These are phyloP conservation scores for Cheilosia scutellata DNA, from an alignment of 2,888 invertebrate genomes.

Conservation along the genomic window DNA sequence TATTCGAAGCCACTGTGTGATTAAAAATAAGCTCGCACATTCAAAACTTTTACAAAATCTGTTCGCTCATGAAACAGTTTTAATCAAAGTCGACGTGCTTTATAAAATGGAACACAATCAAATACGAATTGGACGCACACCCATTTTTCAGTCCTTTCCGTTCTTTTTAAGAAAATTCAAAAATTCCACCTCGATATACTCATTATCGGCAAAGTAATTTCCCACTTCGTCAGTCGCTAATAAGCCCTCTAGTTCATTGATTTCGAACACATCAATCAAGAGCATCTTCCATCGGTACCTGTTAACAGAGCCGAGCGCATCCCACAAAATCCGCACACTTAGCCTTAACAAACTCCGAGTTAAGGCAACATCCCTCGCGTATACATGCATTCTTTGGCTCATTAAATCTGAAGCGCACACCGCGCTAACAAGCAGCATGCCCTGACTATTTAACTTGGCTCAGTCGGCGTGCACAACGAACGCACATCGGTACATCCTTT, in stretches of 20 bases:
- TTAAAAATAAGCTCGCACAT: too few species aligned
- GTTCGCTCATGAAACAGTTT: too few species aligned
- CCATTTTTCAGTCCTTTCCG: background rate
- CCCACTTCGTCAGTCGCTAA: slow-evolving; percentile 49
- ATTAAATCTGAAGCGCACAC: slow-evolving; percentile 60
- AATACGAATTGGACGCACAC: background rate
- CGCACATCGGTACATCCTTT: slow-evolving; percentile 45
- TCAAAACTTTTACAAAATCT: too few species aligned
- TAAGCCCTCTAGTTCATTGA: slow-evolving; percentile 50
- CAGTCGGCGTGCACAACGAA: background rate
- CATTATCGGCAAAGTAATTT: slow-evolving; percentile 61
- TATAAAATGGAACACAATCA: too few species aligned
- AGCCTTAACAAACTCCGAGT: slow-evolving; percentile 5
- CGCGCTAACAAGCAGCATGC: slow-evolving; percentile 69
- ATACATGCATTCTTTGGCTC: slow-evolving; percentile 29
- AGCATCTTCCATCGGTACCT: slow-evolving; percentile 14
- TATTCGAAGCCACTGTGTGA: too few species aligned
- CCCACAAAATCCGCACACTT: background rate
- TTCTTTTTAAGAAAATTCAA: background rate
- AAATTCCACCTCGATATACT: slow-evolving; percentile 52
- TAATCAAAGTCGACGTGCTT: too few species aligned
- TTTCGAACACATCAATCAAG: slow-evolving; percentile 55
- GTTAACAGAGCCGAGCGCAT: slow-evolving; percentile 7
- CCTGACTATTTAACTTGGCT: slow-evolving; percentile 56
- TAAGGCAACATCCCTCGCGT: slow-evolving; percentile 16